Conservation (phyloP, 2,797 vertebrate genomes). For the Gila robusta region DNA sequence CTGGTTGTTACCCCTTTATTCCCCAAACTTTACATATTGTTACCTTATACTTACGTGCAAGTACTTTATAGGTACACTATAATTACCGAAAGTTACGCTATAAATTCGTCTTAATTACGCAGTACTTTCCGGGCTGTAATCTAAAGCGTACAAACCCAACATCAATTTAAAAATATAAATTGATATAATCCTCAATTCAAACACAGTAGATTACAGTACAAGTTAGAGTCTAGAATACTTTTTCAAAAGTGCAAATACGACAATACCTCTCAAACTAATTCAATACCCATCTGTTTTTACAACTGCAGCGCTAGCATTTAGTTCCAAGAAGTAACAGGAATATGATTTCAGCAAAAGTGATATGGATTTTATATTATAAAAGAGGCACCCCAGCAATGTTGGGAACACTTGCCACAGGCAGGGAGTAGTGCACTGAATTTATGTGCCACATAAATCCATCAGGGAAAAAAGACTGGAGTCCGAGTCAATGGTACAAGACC, state of each 20-base stretch:
- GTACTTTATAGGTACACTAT: no score
- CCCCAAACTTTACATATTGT: no score
- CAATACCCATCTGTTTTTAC: neutral
- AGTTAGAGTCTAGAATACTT: neutral
- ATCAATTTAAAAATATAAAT: no score
- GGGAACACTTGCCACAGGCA: neutral
- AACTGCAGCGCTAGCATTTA: conserved; percentile 14
- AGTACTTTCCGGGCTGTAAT: no score
- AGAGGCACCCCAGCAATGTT: conserved; percentile 23
- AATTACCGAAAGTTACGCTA: no score
- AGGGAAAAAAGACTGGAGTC: conserved; percentile 73
- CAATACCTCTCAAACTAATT: neutral
- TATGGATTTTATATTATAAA: conserved; percentile 56
- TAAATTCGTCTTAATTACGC: no score
- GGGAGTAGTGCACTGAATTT: conserved; percentile 27
- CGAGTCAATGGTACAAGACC: conserved; percentile 73
- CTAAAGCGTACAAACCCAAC: no score
- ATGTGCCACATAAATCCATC: conserved; percentile 74
- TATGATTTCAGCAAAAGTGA: conserved; percentile 21
- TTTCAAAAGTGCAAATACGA: conserved; percentile 20
- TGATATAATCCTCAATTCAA: no score
- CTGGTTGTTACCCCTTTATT: no score
- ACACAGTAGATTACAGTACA: no score
- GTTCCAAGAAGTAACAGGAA: conserved; percentile 18
- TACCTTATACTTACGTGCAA: no score